phyloP scores from a whole-genome alignment of 1,140 invertebrate genomes.

The Gonioctena quinquepunctata region DNA sequence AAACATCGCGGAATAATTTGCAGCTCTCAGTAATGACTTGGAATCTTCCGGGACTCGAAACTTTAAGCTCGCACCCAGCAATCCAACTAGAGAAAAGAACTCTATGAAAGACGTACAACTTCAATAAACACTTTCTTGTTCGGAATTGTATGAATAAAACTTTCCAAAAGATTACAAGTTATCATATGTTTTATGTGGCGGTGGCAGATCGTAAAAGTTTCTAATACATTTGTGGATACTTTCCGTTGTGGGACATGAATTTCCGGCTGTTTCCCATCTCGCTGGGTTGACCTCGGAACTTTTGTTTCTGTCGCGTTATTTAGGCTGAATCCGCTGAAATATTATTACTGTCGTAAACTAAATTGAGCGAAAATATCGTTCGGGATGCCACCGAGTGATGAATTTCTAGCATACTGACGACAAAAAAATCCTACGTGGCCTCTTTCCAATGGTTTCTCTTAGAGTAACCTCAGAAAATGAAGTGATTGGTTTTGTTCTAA shows the following conservation, averaged over 20 bases:
- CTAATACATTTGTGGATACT: constrained; percentile 13
- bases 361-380: not conserved
- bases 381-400: too few relatives aligned
- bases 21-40: not conserved
- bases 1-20: constrained; percentile 42
- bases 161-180: constrained; percentile 4
- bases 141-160: not conserved
- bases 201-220: constrained; percentile 16
- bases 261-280: not conserved
- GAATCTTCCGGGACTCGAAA: not conserved
- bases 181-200: constrained; percentile 5
- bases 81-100: not conserved
- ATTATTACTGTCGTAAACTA: not conserved
- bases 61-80: not conserved
- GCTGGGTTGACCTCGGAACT: not conserved
- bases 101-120: not conserved
- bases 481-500: too few relatives aligned
- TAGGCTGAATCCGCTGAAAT: not conserved
- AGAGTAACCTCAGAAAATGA: too few relatives aligned
- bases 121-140: not conserved
- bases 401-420: too few relatives aligned
- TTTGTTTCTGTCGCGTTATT: not conserved
- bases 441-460: too few relatives aligned
- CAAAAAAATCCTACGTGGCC: too few relatives aligned
- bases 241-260: not conserved